Evolutionary conservation across 2,113 vertebrate species (phyloP).

Genomic region (Gasterosteus nipponicus): DNA sequence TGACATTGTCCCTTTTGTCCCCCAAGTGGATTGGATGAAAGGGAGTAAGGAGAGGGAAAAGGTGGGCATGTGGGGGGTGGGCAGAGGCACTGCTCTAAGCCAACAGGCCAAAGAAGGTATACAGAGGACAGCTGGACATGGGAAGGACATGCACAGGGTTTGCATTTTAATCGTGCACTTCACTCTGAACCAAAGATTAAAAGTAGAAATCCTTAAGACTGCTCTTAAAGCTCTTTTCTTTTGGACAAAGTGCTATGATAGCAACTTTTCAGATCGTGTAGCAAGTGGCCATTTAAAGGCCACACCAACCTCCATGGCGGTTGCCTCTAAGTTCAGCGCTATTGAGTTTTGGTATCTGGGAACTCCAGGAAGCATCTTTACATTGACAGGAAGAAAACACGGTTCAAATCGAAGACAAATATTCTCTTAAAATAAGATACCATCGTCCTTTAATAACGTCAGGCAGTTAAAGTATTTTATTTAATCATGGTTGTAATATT

Average conservation of each 20-base stretch:
- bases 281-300: not conserved
- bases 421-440: not conserved
- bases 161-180: constrained; percentile 45
- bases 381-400: not conserved
- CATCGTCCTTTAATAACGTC: not conserved
- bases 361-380: not conserved
- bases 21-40: constrained; percentile 29
- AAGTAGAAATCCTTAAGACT: constrained; percentile 3
- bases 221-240: not conserved
- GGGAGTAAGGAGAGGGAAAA: not conserved
- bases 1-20: constrained; percentile 54
- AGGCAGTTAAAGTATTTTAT: not conserved
- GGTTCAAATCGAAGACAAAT: not conserved
- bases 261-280: not conserved
- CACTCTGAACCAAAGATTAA: constrained; percentile 13
- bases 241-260: not conserved
- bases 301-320: not conserved
- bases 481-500: not conserved
- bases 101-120: not conserved
- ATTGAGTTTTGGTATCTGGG: not conserved
- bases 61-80: not conserved
- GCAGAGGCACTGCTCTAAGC: not conserved
- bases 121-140: constrained; percentile 5
- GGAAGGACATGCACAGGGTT: not conserved
- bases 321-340: not conserved